Base-by-base conservation (phyloP, 2,797 vertebrate species). In the Micropoecilia bifurca region DNA sequence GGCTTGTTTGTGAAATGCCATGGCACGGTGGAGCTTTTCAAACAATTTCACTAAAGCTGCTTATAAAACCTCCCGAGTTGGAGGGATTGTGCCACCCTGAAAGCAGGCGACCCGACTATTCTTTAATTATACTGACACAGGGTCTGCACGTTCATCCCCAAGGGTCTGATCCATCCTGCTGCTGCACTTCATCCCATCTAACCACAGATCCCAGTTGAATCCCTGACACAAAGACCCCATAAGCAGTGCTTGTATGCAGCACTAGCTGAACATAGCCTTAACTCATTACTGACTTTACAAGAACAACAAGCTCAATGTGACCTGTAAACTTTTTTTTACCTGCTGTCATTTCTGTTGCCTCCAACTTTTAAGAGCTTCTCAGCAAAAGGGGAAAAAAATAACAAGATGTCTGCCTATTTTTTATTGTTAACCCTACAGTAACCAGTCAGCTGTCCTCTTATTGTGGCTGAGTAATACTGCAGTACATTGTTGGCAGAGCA, bases 151-250 rank as follows among this genome's bases (percentile, higher is more conserved):
- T 48, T 5, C 16, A 36, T 57, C n/a, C 59, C 61, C 4, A 1
- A 72, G 53, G 45, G 43, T 77, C 66, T 36, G 71, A 76, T 71
- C 33, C 0, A 3, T 73, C 36, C 48, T 47, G 47, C 30, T 74
- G 71, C 50, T 73, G 81, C 59, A 72, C 43, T 74, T 45, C 47
- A 16, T 41, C 39, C 46, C 71, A 80, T 71, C 59, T 68, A 74
- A 47, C 78, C 46, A 46, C 36, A 48, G 48, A 61, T 39, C 78
- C 20, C 25, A 61, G 72, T 33, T 68, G 14, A 73, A 20, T 4
- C 71, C 45, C 72, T 43, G 73, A 85, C 33, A 53, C 9, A 66
- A 55, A 81, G 30, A 46, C 28, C 46, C 53, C 45, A 45, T 50
- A 20, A 30, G n/a, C 33, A 3, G 16, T 53, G 61, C 50, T 47